Evolutionary conservation across 2,888 invertebrate genomes (phyloP), one percentile per base, ranked within the genome.

Genomic region (Microctonus brassicae): DNA sequence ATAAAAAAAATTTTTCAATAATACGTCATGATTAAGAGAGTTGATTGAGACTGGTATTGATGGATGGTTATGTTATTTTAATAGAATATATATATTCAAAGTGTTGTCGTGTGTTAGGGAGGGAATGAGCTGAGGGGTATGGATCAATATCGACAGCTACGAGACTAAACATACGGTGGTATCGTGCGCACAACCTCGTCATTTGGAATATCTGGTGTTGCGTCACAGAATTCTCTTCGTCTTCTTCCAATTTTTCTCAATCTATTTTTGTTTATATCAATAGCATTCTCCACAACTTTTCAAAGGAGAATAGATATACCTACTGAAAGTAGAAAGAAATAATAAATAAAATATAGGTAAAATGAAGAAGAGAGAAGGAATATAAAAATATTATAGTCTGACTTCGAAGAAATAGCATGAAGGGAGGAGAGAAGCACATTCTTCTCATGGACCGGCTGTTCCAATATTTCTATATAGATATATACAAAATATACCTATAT

Each of bases 61-160:
- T 39, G 39, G 3, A 33, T 33, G 33, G n/a, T n/a, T n/a, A n/a
- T n/a, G n/a, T n/a, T 17, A n/a, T 47, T 47, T 17, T 17, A 17
- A 47, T 47, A 47, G 47, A 17, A 47, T 47, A 47, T 47, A 17
- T 26, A 24, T 55, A 4, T 2, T n/a, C 29, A 5, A 29, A 63
- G 26, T 47, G 24, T 26, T n/a, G 33, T 58, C 20, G 34, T 34
- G 34, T 29, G 34, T 33, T 33, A 58, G n/a, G 58, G 69, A 39
- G 72, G 66, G 75, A 75, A 76, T 75, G 69, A 72, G 72, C 76
- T 70, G 73, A 73, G 75, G 75, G n/a, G 60, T 71, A 62, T 73
- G 75, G 77, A 77, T 78, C 78, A 77, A 78, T 77, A 76, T 77
- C 77, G 77, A 77, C 77, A 75, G 74, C 70, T 74, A 72, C 72